Percentiles rank a stretch among this genome's conserved stretches.
These are phyloP conservation scores for Drosophila robusta DNA, from an alignment of 2,888 invertebrate genomes.

Conservation along the genomic window DNA sequence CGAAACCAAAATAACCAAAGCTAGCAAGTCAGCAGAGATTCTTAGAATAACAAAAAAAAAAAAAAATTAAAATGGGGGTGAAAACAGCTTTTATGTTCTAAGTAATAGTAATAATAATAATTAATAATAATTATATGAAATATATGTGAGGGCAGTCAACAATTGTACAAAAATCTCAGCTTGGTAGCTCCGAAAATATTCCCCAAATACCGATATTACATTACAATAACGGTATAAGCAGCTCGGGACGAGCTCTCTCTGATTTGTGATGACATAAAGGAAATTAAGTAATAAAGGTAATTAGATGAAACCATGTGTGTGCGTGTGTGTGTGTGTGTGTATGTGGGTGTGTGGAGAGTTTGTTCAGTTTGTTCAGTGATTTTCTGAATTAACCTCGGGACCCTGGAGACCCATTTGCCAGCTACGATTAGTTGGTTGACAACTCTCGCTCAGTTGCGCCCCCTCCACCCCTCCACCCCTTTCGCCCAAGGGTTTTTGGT, in stretches of 20 bases:
- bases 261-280: slow-evolving; percentile 54
- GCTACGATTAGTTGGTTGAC: slow-evolving; percentile 35
- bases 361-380: slow-evolving; percentile 50
- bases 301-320: slow-evolving; percentile 39
- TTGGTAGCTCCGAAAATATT: slow-evolving; percentile 2
- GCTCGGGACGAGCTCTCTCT: slow-evolving; percentile 5
- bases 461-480: neutral
- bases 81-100: too few species aligned
- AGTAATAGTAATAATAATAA: neutral
- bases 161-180: neutral
- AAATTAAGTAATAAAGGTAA: slow-evolving; percentile 64
- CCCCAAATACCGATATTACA: neutral
- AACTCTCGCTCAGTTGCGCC: slow-evolving; percentile 9
- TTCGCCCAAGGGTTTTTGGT: slow-evolving; percentile 1
- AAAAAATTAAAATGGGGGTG: too few species aligned
- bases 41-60: too few species aligned
- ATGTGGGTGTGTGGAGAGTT: slow-evolving; percentile 22
- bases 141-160: neutral
- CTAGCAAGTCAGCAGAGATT: neutral
- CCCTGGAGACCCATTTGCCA: slow-evolving; percentile 37
- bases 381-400: slow-evolving; percentile 64
- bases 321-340: slow-evolving; percentile 15
- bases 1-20: too few species aligned
- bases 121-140: neutral
- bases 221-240: neutral